Evolutionary conservation across 2,113 vertebrate genomes (phyloP).

Genomic region (Rhinoderma darwinii): DNA sequence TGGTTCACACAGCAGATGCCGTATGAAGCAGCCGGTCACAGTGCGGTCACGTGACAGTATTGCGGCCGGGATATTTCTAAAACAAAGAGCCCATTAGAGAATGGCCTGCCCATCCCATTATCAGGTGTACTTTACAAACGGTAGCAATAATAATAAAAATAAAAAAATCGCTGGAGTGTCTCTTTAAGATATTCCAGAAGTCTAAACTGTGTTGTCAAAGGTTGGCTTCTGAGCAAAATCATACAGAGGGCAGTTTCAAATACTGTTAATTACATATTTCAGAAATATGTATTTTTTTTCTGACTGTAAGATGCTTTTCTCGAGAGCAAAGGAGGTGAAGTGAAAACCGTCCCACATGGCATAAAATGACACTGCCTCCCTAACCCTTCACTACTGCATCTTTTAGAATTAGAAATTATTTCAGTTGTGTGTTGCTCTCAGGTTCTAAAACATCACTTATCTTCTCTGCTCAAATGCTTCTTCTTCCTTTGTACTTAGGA

Average conservation of each 20-base stretch:
- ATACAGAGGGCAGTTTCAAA: conserved; percentile 59
- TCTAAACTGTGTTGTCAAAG: conserved; percentile 61
- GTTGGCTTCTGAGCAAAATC: conserved; percentile 65
- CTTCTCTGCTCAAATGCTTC: conserved; percentile 4
- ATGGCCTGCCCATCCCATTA: too few relatives aligned
- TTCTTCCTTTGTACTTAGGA: conserved; percentile 25
- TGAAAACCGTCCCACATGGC: conserved; percentile 34
- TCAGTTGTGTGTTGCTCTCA: conserved; percentile 21
- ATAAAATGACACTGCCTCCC: conserved; percentile 36
- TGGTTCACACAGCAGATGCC: too few relatives aligned
- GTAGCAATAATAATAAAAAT: too few relatives aligned
- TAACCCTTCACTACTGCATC: conserved; percentile 33
- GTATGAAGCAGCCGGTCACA: too few relatives aligned
- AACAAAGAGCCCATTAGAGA: too few relatives aligned
- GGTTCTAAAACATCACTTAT: conserved; percentile 33
- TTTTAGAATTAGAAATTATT: conserved; percentile 46
- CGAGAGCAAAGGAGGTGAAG: conserved; percentile 45
- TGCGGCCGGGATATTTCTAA: too few relatives aligned
- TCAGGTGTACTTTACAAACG: too few relatives aligned
- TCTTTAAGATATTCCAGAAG: conserved; percentile 64
- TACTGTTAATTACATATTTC: conserved; percentile 62
- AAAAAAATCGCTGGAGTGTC: too few relatives aligned
- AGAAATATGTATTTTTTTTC: conserved; percentile 36
- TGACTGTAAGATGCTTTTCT: conserved; percentile 4
- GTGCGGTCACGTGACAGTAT: too few relatives aligned